These are phyloP conservation scores for Salminus brasiliensis DNA, from an alignment of 2,113 vertebrate genomes.

Conservation along the genomic window DNA sequence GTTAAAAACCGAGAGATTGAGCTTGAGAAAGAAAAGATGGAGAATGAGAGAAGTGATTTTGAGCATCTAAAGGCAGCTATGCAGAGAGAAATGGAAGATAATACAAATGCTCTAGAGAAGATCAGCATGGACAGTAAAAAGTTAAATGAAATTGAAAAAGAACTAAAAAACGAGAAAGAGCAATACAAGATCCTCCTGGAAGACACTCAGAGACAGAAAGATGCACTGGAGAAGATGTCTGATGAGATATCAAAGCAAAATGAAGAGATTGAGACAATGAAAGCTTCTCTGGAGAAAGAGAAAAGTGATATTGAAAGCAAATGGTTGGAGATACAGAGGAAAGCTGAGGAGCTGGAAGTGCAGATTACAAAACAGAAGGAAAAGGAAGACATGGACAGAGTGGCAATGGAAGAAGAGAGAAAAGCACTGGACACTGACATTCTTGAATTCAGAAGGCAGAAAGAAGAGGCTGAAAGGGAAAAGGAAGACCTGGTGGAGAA, in stretches of 20 bases:
- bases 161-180: conserved; percentile 19
- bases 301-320: background rate
- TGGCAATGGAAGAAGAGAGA: background rate
- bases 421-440: background rate
- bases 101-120: conserved; percentile 16
- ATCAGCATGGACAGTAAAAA: background rate
- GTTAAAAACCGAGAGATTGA: background rate
- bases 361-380: conserved; percentile 17
- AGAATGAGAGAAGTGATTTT: background rate
- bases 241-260: conserved; percentile 18
- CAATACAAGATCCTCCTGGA: background rate
- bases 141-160: background rate
- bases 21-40: conserved; percentile 26
- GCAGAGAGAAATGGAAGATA: conserved; percentile 2
- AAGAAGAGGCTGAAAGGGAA: conserved; percentile 4
- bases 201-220: background rate
- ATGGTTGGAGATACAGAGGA: conserved; percentile 21
- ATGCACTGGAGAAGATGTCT: conserved; percentile 14
- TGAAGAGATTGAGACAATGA: background rate
- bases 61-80: background rate
- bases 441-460: background rate
- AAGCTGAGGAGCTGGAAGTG: background rate
- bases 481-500: background rate
- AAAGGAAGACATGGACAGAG: conserved; percentile 34
- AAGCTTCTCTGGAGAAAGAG: conserved; percentile 11